phyloP scores from a whole-genome alignment of 2,113 vertebrate species.

The Hemichromis elongatus region DNA sequence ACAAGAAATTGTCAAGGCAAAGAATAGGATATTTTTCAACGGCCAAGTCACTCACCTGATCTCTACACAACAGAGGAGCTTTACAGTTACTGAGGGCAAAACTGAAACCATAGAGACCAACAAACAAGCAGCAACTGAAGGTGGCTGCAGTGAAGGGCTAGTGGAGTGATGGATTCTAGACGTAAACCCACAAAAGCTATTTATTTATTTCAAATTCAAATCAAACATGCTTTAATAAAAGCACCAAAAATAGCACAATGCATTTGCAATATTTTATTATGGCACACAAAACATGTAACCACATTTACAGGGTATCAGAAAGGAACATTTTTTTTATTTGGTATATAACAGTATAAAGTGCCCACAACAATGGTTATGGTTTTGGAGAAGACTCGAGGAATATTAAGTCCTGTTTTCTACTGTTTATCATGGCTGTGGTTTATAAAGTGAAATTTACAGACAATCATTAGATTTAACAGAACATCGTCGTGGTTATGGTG shows the following conservation, averaged over 20 bases:
- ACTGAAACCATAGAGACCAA: not conserved
- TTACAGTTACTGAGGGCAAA: not conserved
- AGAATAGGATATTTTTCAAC: too few relatives aligned
- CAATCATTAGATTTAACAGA: not conserved
- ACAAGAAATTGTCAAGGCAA: too few relatives aligned
- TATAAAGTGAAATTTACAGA: not conserved
- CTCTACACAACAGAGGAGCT: not conserved
- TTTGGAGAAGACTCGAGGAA: not conserved
- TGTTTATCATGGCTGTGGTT: not conserved
- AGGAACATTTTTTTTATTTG: not conserved
- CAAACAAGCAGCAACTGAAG: not conserved
- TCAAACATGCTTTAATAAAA: not conserved
- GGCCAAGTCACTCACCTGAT: too few relatives aligned
- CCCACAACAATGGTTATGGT: not conserved
- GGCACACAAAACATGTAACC: conserved; percentile 33
- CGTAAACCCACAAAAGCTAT: not conserved
- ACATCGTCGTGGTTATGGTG: not conserved
- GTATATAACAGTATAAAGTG: not conserved
- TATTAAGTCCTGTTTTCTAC: not conserved
- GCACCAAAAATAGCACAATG: not conserved
- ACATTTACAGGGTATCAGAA: not conserved
- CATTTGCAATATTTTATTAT: conserved; percentile 40
- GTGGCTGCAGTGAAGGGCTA: not conserved
- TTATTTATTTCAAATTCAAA: not conserved
- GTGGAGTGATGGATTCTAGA: not conserved